Base-by-base conservation (phyloP, 2,888 invertebrate genomes). In the Anthoptus insignis region DNA sequence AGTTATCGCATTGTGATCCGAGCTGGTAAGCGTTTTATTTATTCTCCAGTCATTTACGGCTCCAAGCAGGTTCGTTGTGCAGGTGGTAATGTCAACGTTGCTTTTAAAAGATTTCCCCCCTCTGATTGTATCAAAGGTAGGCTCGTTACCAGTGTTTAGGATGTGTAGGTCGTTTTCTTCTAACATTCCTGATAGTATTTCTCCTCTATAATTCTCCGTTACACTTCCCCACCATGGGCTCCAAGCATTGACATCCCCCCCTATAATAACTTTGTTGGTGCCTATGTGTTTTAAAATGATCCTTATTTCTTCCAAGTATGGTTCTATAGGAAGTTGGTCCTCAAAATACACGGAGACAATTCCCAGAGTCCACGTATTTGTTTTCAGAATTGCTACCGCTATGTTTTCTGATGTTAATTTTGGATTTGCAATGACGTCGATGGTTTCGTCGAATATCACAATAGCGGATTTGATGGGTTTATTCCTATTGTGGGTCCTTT, bases 71-170 rank as follows among this genome's bases (percentile, higher is more conserved):
- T 56, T 27, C 42, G 13, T 4, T 8, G 24, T 61, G 65, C 77
- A 76, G 3, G 73, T 70, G 6, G 78, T 77, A 0, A 77, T 39
- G 47, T 77, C 76, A 0, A 76, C 73, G 6, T 45, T 34, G 54
- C 76, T 78, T 6, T 16, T 39, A 49, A 57, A 73, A 0, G 1
- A 3, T 24, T 29, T 65, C 0, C 52, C 73, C 2, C n/a, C 70
- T 22, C 76, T 65, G 0, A 72, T 22, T 0, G 74, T 74, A 24
- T 74, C 66, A 53, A 76, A 79, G 0, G 77, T 77, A 0, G 79
- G 77, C 0, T 39, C 69, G 0, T 66, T 29, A 0, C 76, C 76
- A 0, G 19, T 45, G 59, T 79, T 79, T 0, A 78, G 65, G 7
- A 76, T 53, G 21, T 77, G 67, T 14, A 75, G 19, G n/a, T 42